Percentiles rank a stretch among this genome's conserved stretches.
Evolutionary conservation across 2,113 vertebrate species (phyloP).

Genomic region (Mirounga angustirostris): DNA sequence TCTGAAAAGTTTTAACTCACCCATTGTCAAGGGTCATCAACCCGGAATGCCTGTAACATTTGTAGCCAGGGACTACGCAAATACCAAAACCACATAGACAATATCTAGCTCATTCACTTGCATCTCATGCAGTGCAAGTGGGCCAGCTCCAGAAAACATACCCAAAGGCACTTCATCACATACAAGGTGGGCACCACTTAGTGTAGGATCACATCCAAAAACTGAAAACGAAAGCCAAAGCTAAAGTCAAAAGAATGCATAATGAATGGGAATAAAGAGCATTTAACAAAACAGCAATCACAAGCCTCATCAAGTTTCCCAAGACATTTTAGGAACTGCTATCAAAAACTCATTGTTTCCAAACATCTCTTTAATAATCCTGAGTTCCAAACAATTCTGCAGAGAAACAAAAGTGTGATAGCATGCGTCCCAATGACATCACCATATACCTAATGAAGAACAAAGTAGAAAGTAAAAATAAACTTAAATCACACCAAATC

Average conservation of each 20-base stretch:
- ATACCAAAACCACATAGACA: neutral
- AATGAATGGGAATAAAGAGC: conserved; percentile 57
- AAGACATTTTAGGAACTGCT: conserved; percentile 33
- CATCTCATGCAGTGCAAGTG: neutral
- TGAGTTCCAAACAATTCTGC: conserved; percentile 54
- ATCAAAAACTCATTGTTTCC: conserved; percentile 66
- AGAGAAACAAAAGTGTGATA: conserved; percentile 4
- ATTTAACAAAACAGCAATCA: conserved; percentile 62
- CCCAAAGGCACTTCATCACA: conserved; percentile 8
- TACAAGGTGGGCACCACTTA: neutral
- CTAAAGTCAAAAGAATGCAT: conserved; percentile 44
- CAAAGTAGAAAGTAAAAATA: neutral
- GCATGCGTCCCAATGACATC: neutral
- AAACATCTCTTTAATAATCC: conserved; percentile 73
- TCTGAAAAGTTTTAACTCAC: neutral
- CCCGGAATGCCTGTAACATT: neutral
- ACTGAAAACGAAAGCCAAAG: neutral
- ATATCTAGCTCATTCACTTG: neutral
- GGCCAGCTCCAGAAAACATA: neutral
- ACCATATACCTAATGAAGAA: conserved; percentile 16
- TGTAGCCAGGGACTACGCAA: neutral
- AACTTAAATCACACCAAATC: neutral
- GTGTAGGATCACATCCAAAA: conserved; percentile 46
- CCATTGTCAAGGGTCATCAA: neutral
- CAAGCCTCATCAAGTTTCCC: conserved; percentile 62